A percentile compares a stretch with the other conserved stretches of the same genome.
Conservation (phyloP, 2,797 vertebrate genomes). For the Falco cherrug region DNA sequence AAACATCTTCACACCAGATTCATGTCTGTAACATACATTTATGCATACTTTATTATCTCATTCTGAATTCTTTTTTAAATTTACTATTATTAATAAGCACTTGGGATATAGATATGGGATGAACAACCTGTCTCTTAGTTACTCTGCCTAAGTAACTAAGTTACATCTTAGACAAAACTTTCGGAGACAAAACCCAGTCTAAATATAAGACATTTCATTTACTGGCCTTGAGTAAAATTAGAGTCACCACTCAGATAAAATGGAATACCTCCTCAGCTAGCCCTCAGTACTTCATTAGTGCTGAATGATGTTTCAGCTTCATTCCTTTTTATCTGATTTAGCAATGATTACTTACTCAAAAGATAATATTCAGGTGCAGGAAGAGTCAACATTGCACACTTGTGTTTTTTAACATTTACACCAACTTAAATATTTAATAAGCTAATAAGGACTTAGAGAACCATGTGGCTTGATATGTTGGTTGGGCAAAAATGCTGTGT, state of each 20-base stretch:
- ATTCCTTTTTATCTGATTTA: background rate
- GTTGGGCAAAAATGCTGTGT: background rate
- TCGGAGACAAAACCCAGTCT: background rate
- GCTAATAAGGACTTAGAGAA: background rate
- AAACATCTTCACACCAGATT: background rate
- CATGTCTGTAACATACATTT: background rate
- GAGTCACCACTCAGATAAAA: background rate
- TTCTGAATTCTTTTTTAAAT: background rate
- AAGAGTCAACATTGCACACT: background rate
- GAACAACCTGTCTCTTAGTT: background rate
- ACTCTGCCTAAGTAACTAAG: background rate
- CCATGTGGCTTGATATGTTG: background rate
- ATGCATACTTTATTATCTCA: background rate
- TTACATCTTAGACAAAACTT: background rate
- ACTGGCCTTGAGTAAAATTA: background rate
- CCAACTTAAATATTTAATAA: conserved; percentile 5
- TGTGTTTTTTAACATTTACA: background rate
- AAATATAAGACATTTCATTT: background rate
- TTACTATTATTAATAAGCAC: background rate
- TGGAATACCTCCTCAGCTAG: background rate
- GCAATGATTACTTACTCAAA: background rate
- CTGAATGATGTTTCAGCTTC: background rate
- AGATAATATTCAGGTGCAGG: background rate
- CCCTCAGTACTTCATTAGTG: background rate
- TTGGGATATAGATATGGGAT: background rate